Evolutionary conservation across 2,797 vertebrate species (phyloP), one percentile per base, ranked within the genome.

Genomic region (Pterois miles): DNA sequence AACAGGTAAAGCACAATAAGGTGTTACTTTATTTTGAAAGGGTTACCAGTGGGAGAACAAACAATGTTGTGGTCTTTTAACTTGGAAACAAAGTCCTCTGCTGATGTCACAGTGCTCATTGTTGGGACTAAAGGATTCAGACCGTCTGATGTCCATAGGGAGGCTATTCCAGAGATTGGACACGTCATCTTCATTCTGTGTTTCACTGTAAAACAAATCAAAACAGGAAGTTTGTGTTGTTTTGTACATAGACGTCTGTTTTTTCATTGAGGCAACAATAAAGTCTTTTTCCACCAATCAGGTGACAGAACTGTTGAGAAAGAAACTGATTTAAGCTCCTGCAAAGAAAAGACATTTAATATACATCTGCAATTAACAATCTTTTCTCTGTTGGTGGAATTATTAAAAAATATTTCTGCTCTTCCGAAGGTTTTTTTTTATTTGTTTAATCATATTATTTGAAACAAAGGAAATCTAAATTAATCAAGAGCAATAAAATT

Each of bases 271-370:
- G 86, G 77, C 71, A 84, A 80, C 29, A 59, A 25, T 80, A 57
- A 81, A 67, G 71, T 88, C 93, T 94, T 94, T 90, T 89, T 84
- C 46, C 72, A 91, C 76, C 69, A 83, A 50, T 80, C 57, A 68
- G 29, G 33, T 7, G 1, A 6, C 50, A 34, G 34, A 54, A 14
- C 22, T 53, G 22, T 20, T 40, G 38, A 46, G 20, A 20, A 8
- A 20, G 43, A 18, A 46, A 46, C 16, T 46, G 18, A 20, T 46
- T 46, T 8, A 46, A 40, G 16, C 38, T 40, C 38, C 38, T 40
- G 38, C 38, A 40, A 40, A 46, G 43, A 46, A 46, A 46, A 46
- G 0, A 20, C 3, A 18, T 18, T 46, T 46, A 18, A 46, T 20
- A 46, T 46, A 20, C 8, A 46, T 46, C 16, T 46, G 18, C 7